Evolutionary conservation across 1,140 invertebrate genomes (phyloP).

Genomic region (Rhynchophorus ferrugineus): DNA sequence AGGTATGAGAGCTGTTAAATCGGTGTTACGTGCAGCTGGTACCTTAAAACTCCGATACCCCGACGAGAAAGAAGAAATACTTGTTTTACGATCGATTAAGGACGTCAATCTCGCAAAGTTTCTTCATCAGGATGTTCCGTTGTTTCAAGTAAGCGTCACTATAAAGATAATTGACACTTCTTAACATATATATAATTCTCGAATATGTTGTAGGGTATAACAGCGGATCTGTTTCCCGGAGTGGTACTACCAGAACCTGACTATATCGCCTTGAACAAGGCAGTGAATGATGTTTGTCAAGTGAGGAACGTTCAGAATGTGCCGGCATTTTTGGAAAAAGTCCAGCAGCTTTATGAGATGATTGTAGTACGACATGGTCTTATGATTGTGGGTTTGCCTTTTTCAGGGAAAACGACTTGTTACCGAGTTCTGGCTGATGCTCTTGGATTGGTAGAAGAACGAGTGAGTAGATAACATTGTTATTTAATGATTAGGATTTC

Average conservation of each 20-base stretch:
- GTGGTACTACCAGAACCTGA: slow-evolving; percentile 67
- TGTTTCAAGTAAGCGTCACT: slow-evolving; percentile 58
- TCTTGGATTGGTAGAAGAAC: slow-evolving; percentile 70
- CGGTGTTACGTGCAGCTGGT: slow-evolving; percentile 81
- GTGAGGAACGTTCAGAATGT: slow-evolving; percentile 76
- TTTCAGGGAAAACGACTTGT: slow-evolving; percentile 75
- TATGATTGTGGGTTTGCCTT: slow-evolving; percentile 87
- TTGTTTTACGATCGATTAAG: slow-evolving; percentile 80
- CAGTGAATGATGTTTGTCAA: slow-evolving; percentile 58
- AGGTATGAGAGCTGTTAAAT: slow-evolving; percentile 82
- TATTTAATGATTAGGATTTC: slow-evolving; percentile 2
- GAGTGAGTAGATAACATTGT: slow-evolving; percentile 56
- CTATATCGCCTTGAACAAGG: slow-evolving; percentile 55
- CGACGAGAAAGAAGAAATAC: slow-evolving; percentile 71
- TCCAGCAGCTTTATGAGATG: slow-evolving; percentile 93
- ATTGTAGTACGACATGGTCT: slow-evolving; percentile 85
- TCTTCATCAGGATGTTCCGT: slow-evolving; percentile 74
- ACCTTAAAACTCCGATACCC: slow-evolving; percentile 86
- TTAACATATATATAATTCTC: too few relatives aligned
- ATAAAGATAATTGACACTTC: too few relatives aligned
- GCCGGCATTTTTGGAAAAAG: slow-evolving; percentile 79
- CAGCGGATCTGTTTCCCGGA: slow-evolving; percentile 85
- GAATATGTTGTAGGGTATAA: slow-evolving; percentile 79
- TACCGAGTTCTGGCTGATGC: slow-evolving; percentile 73
- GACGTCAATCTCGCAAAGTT: slow-evolving; percentile 94